phyloP scores from a whole-genome alignment of 2,888 invertebrate genomes.

The Orthonevra nobilis region DNA sequence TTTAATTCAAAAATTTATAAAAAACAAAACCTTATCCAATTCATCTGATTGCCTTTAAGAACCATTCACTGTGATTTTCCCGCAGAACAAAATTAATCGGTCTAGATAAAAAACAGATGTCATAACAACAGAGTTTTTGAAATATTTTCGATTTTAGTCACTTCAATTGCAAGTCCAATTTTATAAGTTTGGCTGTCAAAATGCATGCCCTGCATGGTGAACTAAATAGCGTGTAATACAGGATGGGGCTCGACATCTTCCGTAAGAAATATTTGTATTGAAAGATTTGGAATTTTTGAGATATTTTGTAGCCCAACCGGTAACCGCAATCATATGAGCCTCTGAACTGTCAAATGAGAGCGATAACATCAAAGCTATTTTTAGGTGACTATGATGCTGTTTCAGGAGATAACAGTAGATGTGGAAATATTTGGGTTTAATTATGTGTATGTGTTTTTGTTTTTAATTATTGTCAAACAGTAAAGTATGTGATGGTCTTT shows the following conservation, averaged over 20 bases:
- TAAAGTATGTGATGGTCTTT: no score
- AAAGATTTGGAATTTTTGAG: no score
- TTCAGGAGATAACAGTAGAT: no score
- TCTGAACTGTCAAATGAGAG: slow-evolving; percentile 13
- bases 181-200: slow-evolving; percentile 77
- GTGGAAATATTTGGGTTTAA: no score
- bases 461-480: no score
- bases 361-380: no score
- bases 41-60: slow-evolving; percentile 50
- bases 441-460: no score
- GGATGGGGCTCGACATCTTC: slow-evolving; percentile 72
- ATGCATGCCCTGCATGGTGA: slow-evolving; percentile 78
- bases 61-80: slow-evolving; percentile 68
- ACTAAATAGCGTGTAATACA: slow-evolving; percentile 76
- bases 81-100: slow-evolving; percentile 43
- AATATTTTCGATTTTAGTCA: slow-evolving; percentile 42
- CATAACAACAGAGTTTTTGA: no score
- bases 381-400: no score
- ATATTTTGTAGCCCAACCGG: neutral
- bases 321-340: neutral
- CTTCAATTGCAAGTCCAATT: slow-evolving; percentile 75
- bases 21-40: no score
- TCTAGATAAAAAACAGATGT: slow-evolving; percentile 18
- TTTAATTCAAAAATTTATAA: neutral
- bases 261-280: no score